A percentile compares a stretch with the other conserved stretches of the same genome.
phyloP scores from a whole-genome alignment of 23 tunicate genomes.

The Trididemnum clinides region DNA sequence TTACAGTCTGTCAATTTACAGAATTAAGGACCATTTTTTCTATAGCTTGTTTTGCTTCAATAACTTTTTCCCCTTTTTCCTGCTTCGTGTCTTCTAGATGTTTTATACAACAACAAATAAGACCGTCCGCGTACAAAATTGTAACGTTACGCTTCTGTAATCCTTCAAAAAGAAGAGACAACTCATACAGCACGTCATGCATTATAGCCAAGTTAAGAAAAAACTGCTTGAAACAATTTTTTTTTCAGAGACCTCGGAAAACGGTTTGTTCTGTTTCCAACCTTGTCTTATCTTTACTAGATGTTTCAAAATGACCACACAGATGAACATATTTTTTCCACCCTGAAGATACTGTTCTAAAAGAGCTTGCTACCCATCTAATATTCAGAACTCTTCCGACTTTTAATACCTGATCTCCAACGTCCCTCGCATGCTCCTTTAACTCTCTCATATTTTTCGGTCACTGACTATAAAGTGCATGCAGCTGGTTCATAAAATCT shows the following conservation, averaged over 20 bases:
- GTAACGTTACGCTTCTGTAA: background rate
- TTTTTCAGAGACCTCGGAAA: background rate
- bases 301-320: background rate
- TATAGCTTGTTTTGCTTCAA: too few relatives aligned
- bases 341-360: background rate
- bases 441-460: background rate
- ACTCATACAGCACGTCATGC: background rate
- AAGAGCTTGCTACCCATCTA: background rate
- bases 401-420: background rate
- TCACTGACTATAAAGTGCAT: too few relatives aligned
- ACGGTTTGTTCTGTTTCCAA: background rate
- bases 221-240: background rate
- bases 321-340: background rate
- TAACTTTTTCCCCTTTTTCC: too few relatives aligned
- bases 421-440: background rate
- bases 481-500: background rate
- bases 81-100: too few relatives aligned
- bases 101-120: too few relatives aligned
- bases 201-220: too few relatives aligned
- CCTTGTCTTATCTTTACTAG: background rate
- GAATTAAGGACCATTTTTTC: too few relatives aligned
- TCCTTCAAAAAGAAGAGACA: background rate
- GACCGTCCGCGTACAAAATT: too few relatives aligned
- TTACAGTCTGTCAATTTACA: too few relatives aligned
- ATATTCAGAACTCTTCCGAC: background rate